Evolutionary conservation across 1,140 invertebrate species (phyloP).

Genomic region (Gerris buenoi): DNA sequence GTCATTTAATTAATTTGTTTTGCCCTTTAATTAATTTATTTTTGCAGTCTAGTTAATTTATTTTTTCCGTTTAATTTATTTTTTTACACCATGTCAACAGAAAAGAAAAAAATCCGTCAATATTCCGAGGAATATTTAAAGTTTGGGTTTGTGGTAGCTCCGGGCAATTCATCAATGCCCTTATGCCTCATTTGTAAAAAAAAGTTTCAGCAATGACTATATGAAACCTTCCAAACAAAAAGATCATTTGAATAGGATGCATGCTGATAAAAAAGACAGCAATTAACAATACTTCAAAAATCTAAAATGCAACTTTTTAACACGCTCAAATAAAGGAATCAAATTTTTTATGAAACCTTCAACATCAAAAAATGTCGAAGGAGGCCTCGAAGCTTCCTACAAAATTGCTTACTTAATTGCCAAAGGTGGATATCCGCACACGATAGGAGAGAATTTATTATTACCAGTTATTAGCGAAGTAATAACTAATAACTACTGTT

Average conservation of each 20-base stretch:
- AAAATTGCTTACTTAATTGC: conserved; percentile 1
- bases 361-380: conserved; percentile 1
- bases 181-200: too few relatives aligned
- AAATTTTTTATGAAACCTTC: conserved; percentile 1
- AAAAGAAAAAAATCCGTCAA: too few relatives aligned
- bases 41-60: too few relatives aligned
- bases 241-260: conserved; percentile 1
- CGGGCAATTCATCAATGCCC: too few relatives aligned
- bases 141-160: too few relatives aligned
- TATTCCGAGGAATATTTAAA: too few relatives aligned
- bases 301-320: not conserved
- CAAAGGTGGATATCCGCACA: conserved; percentile 1
- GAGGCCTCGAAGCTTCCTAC: not conserved
- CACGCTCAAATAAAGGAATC: conserved; percentile 1
- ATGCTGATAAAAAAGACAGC: not conserved
- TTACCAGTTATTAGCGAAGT: conserved; percentile 1
- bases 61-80: too few relatives aligned
- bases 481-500: not conserved
- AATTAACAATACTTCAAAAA: not conserved
- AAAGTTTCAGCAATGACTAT: too few relatives aligned
- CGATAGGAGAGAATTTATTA: conserved; percentile 1
- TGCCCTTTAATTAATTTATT: too few relatives aligned
- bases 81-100: too few relatives aligned
- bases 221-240: not conserved
- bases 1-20: too few relatives aligned